Conservation (phyloP, 2,113 vertebrate species). For the Neogobius melanostomus region DNA sequence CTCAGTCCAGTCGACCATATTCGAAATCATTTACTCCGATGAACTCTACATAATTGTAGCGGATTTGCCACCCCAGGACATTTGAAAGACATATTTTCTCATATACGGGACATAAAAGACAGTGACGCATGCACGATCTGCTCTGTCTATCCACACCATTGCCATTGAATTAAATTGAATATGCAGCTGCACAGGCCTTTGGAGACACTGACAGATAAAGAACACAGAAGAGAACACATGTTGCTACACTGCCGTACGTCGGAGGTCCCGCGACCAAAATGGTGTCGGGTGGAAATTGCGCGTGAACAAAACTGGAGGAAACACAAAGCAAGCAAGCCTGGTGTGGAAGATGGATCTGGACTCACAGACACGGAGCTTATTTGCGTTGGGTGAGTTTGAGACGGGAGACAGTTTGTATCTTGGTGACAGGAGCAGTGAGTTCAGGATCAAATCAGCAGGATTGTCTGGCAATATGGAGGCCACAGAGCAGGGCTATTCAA, state of each 20-base stretch:
- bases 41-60: background rate
- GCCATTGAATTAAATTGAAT: slow-evolving; percentile 17
- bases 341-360: slow-evolving; percentile 50
- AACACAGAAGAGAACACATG: slow-evolving; percentile 18
- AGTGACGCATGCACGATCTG: background rate
- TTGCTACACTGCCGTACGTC: slow-evolving; percentile 20
- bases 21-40: too few species aligned
- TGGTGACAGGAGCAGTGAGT: slow-evolving; percentile 13
- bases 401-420: slow-evolving; percentile 27
- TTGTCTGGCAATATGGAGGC: background rate
- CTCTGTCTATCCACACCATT: background rate
- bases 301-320: slow-evolving; percentile 41
- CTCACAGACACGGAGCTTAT: slow-evolving; percentile 39
- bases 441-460: slow-evolving; percentile 21
- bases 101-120: slow-evolving; percentile 1
- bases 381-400: slow-evolving; percentile 50
- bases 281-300: slow-evolving; percentile 46
- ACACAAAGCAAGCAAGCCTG: slow-evolving; percentile 39
- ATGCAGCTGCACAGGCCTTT: slow-evolving; percentile 20
- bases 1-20: too few species aligned
- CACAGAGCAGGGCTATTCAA: too few species aligned
- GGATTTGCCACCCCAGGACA: background rate
- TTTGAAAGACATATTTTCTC: background rate
- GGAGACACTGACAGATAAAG: slow-evolving; percentile 6
- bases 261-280: slow-evolving; percentile 15